Evolutionary conservation across 2,888 invertebrate genomes (phyloP).

Genomic region (Tineola bisselliella): DNA sequence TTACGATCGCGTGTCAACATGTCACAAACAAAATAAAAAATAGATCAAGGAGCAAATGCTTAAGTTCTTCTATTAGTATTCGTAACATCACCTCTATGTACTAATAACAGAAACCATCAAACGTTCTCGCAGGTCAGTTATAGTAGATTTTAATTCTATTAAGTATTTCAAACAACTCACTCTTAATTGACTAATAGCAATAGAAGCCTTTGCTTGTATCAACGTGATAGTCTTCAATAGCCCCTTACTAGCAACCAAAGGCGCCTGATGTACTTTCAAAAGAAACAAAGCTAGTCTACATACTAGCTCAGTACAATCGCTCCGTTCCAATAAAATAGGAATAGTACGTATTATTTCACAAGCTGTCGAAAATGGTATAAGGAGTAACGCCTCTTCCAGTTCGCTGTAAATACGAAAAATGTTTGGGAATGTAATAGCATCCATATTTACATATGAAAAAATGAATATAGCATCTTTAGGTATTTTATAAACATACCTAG

Average conservation of each 20-base stretch:
- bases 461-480: too few species aligned
- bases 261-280: slow-evolving; percentile 78
- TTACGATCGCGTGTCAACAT: not conserved
- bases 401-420: slow-evolving; percentile 71
- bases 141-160: too few species aligned
- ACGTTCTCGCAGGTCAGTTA: too few species aligned
- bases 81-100: too few species aligned
- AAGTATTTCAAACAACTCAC: too few species aligned
- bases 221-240: slow-evolving; percentile 73
- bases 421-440: too few species aligned
- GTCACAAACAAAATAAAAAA: not conserved
- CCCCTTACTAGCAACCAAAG: slow-evolving; percentile 77
- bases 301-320: slow-evolving; percentile 79
- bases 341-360: slow-evolving; percentile 80
- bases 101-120: too few species aligned
- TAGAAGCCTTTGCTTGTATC: slow-evolving; percentile 67
- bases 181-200: slow-evolving; percentile 69
- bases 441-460: too few species aligned
- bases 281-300: slow-evolving; percentile 81
- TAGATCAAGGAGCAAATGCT: too few species aligned
- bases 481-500: slow-evolving; percentile 77
- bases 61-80: too few species aligned
- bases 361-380: slow-evolving; percentile 85
- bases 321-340: slow-evolving; percentile 72
- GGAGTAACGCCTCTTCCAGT: slow-evolving; percentile 86